These are phyloP conservation scores for Phenganax subtilis DNA, from an alignment of 92 coral and sea anemone genomes.

Conservation along the genomic window DNA sequence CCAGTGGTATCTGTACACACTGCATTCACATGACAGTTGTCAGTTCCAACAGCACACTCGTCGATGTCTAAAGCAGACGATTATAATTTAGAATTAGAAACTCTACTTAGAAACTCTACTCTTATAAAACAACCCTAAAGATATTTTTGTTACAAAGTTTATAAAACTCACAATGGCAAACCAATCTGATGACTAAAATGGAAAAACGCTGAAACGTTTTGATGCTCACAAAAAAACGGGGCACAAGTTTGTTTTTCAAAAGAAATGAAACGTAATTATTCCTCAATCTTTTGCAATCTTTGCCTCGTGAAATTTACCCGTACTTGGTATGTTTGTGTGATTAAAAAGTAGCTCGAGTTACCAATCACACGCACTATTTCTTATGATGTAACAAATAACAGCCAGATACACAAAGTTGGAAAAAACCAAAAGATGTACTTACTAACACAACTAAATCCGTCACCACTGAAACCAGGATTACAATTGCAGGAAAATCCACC, in stretches of 20 bases:
- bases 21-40: slow-evolving; percentile 9
- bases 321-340: too few species aligned
- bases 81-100: neutral
- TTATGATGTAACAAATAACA: neutral
- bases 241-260: too few species aligned
- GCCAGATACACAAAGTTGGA: neutral
- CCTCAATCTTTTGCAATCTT: too few species aligned
- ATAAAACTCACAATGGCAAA: too few species aligned
- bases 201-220: too few species aligned
- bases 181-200: too few species aligned
- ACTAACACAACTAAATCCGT: neutral
- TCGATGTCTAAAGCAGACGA: slow-evolving; percentile 14
- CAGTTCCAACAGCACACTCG: slow-evolving; percentile 8
- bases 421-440: neutral
- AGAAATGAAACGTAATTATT: too few species aligned
- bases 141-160: neutral
- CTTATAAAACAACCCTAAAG: neutral
- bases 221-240: too few species aligned
- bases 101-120: neutral
- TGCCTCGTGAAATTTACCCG: too few species aligned
- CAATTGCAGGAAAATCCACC: neutral
- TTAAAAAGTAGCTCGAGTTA: too few species aligned
- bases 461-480: neutral
- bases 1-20: slow-evolving; percentile 13
- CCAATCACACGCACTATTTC: too few species aligned